Base-by-base conservation (phyloP, 2,113 vertebrate species). In the Oncorhynchus gorbuscha region DNA sequence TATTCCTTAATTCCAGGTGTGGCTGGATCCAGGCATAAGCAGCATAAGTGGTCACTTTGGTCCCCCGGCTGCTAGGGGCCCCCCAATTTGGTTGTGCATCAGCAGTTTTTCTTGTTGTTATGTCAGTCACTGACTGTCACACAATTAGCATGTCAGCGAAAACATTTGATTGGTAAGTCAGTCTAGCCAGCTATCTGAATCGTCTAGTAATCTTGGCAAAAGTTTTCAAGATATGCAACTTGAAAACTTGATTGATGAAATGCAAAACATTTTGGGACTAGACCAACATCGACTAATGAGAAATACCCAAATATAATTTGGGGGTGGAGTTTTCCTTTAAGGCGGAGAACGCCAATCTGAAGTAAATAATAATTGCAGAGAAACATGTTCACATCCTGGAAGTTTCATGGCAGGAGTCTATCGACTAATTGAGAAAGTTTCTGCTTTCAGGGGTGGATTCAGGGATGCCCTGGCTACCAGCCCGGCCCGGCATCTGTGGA, bases 351-450 rank as follows among this genome's bases (percentile, higher is more conserved):
- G 51, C 13, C 55, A 69, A n/a, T 28, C 48, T 14, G 30, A 69
- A 39, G 32, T n/a, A 30, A 82, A 32, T 45, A 49, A 55, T 72
- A 39, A 82, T 76, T 75, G 71, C 48, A 48, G 69, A 55, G 51
- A 1, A 64, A 76, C 51, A 48, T 48, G 71, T 55, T 55, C 14
- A 55, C 51, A 55, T 55, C 51, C 68, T 83, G 77, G 73, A 76
- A 90, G 71, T 69, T 87, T 84, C 84, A 85, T 89, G 88, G 89
- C 85, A 87, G 83, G 76, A 73, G 26, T 58, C 81, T 84, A 84
- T 64, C 77, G 85, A 79, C 85, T 94, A 93, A 93, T 90, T 92
- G 90, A 90, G 80, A 84, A 78, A 76, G 83, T 90, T 92, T 62
- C 2, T 22, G 59, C 8, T 7, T 62, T n/a, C n/a, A 22, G 18